These are phyloP conservation scores for Leptinotarsa defecta DNA, from an alignment of 1,140 invertebrate species.

Conservation along the genomic window DNA sequence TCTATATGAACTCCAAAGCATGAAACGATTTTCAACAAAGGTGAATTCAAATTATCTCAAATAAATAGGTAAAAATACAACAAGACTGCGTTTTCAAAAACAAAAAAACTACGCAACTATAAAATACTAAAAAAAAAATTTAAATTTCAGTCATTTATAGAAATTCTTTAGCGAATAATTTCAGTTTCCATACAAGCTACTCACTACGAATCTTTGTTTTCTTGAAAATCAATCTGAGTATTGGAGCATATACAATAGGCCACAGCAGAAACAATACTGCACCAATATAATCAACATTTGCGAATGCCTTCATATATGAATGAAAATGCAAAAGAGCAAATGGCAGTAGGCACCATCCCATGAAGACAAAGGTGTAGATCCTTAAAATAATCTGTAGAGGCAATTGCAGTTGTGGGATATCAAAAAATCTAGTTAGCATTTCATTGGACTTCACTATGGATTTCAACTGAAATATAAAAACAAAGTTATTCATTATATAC, in stretches of 20 bases:
- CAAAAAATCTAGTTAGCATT: slow-evolving; percentile 58
- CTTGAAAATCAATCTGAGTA: slow-evolving; percentile 42
- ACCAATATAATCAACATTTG: slow-evolving; percentile 66
- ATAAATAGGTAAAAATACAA: no score
- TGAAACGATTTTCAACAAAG: no score
- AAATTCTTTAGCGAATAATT: no score
- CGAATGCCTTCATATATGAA: slow-evolving; percentile 67
- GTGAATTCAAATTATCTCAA: no score
- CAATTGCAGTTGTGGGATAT: slow-evolving; percentile 51
- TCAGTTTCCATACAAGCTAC: background rate
- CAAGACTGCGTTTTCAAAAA: no score
- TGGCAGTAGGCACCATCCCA: slow-evolving; percentile 83
- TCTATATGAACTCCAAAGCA: no score
- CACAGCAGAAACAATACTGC: slow-evolving; percentile 21
- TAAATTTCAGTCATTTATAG: no score
- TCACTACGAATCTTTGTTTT: slow-evolving; percentile 15
- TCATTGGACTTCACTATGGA: slow-evolving; percentile 60
- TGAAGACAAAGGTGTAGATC: slow-evolving; percentile 76
- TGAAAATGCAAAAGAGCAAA: slow-evolving; percentile 76
- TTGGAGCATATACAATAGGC: slow-evolving; percentile 59
- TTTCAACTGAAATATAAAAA: slow-evolving; percentile 58
- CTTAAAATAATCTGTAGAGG: slow-evolving; percentile 68
- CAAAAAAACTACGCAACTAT: no score
- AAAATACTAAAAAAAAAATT: no score
- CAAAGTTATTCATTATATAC: background rate